These are phyloP conservation scores for Sciurus vulgaris DNA, from an alignment of 2,797 vertebrate genomes.

Conservation along the genomic window DNA sequence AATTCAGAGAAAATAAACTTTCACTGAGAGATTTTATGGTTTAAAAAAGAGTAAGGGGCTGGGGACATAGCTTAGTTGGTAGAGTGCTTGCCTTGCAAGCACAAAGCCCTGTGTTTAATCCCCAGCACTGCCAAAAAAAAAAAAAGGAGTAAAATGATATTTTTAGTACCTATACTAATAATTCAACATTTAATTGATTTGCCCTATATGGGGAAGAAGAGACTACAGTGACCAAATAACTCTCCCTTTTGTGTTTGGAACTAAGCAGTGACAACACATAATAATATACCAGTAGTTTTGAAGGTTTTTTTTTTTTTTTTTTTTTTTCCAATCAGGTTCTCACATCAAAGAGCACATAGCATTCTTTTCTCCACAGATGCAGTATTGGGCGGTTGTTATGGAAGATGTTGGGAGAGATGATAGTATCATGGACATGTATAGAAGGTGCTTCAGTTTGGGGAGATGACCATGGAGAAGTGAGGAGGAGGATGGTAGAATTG, in stretches of 20 bases:
- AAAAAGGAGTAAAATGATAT: not conserved
- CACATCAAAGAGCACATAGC: not conserved
- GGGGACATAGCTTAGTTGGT: too few species aligned
- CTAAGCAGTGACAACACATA: not conserved
- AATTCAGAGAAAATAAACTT: constrained; percentile 34
- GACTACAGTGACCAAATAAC: not conserved
- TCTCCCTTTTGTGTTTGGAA: constrained; percentile 49
- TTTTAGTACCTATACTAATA: constrained; percentile 35
- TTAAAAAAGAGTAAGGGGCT: too few species aligned
- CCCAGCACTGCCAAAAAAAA: too few species aligned
- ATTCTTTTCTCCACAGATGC: not conserved
- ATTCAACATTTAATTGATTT: constrained; percentile 61
- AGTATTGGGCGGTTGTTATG: not conserved
- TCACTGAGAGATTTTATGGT: not conserved
- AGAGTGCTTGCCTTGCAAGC: too few species aligned
- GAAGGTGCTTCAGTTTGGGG: not conserved
- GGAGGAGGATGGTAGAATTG: too few species aligned
- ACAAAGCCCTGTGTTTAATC: too few species aligned
- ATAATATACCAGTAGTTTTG: not conserved
- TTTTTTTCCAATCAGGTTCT: not conserved
- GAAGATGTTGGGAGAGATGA: not conserved
- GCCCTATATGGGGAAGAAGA: not conserved
- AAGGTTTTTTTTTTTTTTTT: not conserved
- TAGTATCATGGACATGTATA: not conserved
- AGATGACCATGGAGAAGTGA: not conserved